Percentiles rank a stretch among this genome's conserved stretches.
These are phyloP conservation scores for Drosophila vallismaia DNA, from an alignment of 2,888 invertebrate species.

Conservation along the genomic window DNA sequence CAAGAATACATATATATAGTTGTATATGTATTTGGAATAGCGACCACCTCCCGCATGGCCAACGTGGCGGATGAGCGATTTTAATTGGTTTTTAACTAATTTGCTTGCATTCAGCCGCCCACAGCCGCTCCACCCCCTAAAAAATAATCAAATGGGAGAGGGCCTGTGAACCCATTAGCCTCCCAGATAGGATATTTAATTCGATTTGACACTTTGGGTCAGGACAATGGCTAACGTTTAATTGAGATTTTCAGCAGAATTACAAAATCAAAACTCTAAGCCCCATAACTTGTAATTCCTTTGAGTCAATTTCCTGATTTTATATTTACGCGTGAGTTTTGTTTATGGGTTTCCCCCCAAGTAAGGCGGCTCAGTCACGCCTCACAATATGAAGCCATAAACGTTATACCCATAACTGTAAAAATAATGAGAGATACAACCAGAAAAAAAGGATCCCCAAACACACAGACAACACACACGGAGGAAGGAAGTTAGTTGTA, in stretches of 20 bases:
- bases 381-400: slow-evolving; percentile 32
- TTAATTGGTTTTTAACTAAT: slow-evolving; percentile 80
- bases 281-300: slow-evolving; percentile 1
- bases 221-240: slow-evolving; percentile 8
- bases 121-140: not conserved
- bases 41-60: slow-evolving; percentile 28
- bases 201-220: slow-evolving; percentile 29
- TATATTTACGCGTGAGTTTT: slow-evolving; percentile 37
- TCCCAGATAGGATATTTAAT: slow-evolving; percentile 8
- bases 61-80: slow-evolving; percentile 72
- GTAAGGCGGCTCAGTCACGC: slow-evolving; percentile 11
- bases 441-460: slow-evolving; percentile 1
- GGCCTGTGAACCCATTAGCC: not conserved
- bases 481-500: slow-evolving; percentile 22
- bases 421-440: slow-evolving; percentile 40
- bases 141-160: slow-evolving; percentile 7
- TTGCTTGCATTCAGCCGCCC: slow-evolving; percentile 56
- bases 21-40: not conserved
- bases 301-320: slow-evolving; percentile 41
- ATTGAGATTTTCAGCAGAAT: slow-evolving; percentile 7
- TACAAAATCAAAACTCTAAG: slow-evolving; percentile 3
- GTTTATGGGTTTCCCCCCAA: slow-evolving; percentile 24
- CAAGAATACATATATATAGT: not conserved
- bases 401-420: slow-evolving; percentile 45
- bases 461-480: too few species aligned